Evolutionary conservation across 2,113 vertebrate species (phyloP), one percentile per base, ranked within the genome.

Genomic region (Sinocyclocheilus grahami): DNA sequence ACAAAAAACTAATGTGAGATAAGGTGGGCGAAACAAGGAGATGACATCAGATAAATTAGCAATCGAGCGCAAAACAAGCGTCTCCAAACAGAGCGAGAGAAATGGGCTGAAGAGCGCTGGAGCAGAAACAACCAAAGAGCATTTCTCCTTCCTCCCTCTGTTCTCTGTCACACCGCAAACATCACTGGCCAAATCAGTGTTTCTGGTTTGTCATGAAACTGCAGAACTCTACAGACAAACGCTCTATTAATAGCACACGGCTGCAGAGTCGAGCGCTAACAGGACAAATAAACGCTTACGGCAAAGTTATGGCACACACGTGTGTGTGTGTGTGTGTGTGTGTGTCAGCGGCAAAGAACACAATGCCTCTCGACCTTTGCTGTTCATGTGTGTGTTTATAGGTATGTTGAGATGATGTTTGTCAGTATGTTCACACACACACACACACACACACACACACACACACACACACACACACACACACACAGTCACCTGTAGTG

Each of bases 41-140:
- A 63, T n/a, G 78, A 33, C 67, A 78, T 87, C 30, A 42, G 53
- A 74, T 24, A 53, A 58, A 33, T 74, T 8, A 39, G 48, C 22
- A 60, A 67, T 24, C 27, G 51, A 82, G 82, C 42, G 14, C 2
- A 71, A 58, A 30, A 53, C 14, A 51, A 77, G 39, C 74, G 10
- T 76, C 74, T 48, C 20, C 22, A 75, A 48, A 42, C 11, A 4
- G 72, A 51, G 60, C 8, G 42, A 60, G 24, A 75, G 63, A 60
- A 37, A 71, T 18, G 24, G 22, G 18, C 16, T 20, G n/a, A 63
- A 83, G 90, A 78, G 90, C 89, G 91, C 71, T 92, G 86, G 87
- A 87, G 89, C 89, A 89, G 90, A 93, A 92, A 78, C 80, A 53
- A 33, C 76, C 79, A 71, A 30, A 80, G 9, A 89, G 81, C 87